phyloP scores from a whole-genome alignment of 1,140 invertebrate species.

The Agrilus planipennis region DNA sequence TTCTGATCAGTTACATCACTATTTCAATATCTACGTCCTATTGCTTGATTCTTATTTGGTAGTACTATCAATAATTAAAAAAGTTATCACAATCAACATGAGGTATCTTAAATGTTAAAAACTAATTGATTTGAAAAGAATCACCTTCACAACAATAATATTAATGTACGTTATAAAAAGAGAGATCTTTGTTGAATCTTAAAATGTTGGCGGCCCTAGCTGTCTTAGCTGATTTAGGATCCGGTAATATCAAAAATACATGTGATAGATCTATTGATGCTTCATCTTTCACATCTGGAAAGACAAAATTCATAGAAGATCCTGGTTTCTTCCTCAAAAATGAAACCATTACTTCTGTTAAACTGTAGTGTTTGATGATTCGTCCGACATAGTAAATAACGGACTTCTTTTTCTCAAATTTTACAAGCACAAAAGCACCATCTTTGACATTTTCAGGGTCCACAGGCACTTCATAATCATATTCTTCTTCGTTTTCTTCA shows the following conservation, averaged over 20 bases:
- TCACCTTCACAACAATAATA: too few relatives aligned
- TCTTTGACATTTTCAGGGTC: conserved; percentile 18
- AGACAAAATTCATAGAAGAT: conserved; percentile 6
- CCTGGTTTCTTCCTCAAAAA: conserved; percentile 16
- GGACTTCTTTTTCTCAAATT: conserved; percentile 21
- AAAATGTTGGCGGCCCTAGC: conserved; percentile 5
- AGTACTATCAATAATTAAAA: too few relatives aligned
- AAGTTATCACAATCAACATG: too few relatives aligned
- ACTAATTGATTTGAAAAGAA: too few relatives aligned
- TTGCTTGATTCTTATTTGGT: too few relatives aligned
- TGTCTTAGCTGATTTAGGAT: conserved; percentile 7
- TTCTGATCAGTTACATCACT: too few relatives aligned
- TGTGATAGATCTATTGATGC: conserved; percentile 1
- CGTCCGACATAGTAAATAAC: conserved; percentile 18
- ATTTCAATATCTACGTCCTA: too few relatives aligned
- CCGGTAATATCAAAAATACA: conserved; percentile 7
- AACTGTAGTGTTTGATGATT: conserved; percentile 17
- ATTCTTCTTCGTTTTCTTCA: conserved; percentile 5
- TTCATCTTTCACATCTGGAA: conserved; percentile 5
- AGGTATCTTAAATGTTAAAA: too few relatives aligned
- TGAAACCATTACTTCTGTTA: conserved; percentile 17
- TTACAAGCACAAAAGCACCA: conserved; percentile 21
- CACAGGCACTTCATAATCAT: neutral
- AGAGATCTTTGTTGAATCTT: conserved; percentile 3
- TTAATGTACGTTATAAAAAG: conserved; percentile 9